Evolutionary conservation across 2,113 vertebrate genomes (phyloP).

Genomic region (Pituophis catenifer): DNA sequence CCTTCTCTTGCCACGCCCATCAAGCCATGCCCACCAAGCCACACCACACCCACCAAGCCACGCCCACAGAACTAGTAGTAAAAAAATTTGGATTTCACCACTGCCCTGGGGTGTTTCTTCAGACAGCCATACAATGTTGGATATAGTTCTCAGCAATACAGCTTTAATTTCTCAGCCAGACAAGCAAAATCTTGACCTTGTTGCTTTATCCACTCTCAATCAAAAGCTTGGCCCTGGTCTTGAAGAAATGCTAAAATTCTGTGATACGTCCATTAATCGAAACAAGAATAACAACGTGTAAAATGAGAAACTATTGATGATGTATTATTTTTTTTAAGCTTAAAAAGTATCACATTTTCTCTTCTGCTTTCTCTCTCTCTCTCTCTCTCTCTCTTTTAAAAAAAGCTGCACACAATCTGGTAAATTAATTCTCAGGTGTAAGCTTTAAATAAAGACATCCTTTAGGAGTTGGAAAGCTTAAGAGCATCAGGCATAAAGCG

Average conservation of each 20-base stretch:
- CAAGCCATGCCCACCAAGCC: too few species aligned
- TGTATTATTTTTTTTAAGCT: conserved; percentile 15
- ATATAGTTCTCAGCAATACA: too few species aligned
- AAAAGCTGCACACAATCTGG: conserved; percentile 52
- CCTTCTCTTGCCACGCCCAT: too few species aligned
- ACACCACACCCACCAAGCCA: too few species aligned
- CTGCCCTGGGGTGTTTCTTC: neutral
- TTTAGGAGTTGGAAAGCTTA: conserved; percentile 65
- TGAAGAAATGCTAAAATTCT: conserved; percentile 30
- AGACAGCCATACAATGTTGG: neutral
- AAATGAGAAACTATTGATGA: conserved; percentile 42
- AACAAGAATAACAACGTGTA: conserved; percentile 37
- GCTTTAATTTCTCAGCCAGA: neutral
- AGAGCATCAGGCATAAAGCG: conserved; percentile 58
- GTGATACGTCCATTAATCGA: conserved; percentile 44
- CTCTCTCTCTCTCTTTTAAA: too few species aligned
- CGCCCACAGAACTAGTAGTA: too few species aligned
- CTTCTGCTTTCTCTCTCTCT: neutral
- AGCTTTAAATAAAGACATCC: conserved; percentile 57
- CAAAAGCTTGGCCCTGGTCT: neutral
- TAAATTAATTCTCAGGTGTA: conserved; percentile 77
- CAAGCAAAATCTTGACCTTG: neutral
- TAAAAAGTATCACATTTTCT: neutral
- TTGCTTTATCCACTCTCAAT: neutral
- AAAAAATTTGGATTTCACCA: too few species aligned